A percentile compares a stretch with the other conserved stretches of the same genome.
These are phyloP conservation scores for Agrochola litura DNA, from an alignment of 2,888 invertebrate genomes.

Conservation along the genomic window DNA sequence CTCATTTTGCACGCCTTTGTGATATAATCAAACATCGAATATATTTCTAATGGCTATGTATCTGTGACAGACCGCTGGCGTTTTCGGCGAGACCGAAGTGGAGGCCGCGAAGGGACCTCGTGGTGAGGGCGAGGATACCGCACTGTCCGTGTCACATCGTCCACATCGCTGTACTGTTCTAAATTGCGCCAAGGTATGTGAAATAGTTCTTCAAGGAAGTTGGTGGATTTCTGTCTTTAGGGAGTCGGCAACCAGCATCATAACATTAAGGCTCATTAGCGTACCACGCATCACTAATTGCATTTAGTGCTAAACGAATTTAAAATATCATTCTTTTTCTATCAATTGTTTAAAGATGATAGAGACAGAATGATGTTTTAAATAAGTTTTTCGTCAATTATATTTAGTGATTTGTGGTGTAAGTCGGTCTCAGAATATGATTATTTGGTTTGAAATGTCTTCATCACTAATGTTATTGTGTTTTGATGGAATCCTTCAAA, in stretches of 20 bases:
- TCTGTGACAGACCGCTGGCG: conserved; percentile 83
- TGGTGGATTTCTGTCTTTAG: neutral
- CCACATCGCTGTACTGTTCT: conserved; percentile 97
- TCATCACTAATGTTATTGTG: neutral
- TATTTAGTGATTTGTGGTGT: neutral
- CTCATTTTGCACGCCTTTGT: conserved; percentile 38
- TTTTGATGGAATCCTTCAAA: neutral
- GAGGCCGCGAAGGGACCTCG: conserved; percentile 81
- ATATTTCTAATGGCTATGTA: conserved; percentile 21
- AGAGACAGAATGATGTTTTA: neutral
- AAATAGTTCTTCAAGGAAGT: neutral
- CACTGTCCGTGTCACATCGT: conserved; percentile 92
- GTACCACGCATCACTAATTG: neutral
- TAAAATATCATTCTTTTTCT: neutral
- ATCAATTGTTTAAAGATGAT: neutral
- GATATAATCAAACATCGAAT: conserved; percentile 27
- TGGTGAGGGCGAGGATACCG: conserved; percentile 86
- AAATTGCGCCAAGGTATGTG: conserved; percentile 94
- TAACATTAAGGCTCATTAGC: neutral
- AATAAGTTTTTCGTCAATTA: neutral
- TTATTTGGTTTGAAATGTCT: neutral
- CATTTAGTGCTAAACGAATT: neutral
- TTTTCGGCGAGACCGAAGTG: conserved; percentile 86
- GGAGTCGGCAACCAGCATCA: neutral
- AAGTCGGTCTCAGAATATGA: neutral